phyloP scores from a whole-genome alignment of 2,113 vertebrate genomes.

The Lipophrys pholis region DNA sequence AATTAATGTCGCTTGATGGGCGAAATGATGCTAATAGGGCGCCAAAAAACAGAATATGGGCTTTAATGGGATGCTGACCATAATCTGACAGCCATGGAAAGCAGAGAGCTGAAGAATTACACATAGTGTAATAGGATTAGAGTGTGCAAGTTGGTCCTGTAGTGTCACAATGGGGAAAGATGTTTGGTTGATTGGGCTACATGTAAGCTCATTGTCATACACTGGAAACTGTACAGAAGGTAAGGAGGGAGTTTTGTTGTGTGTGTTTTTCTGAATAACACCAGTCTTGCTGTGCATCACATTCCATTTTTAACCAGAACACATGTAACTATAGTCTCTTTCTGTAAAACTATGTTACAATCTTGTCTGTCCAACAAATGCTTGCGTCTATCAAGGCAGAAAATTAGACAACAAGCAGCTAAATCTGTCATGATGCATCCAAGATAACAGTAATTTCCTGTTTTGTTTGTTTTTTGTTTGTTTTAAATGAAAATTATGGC shows the following conservation, averaged over 20 bases:
- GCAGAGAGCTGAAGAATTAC: constrained; percentile 24
- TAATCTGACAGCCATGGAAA: constrained; percentile 45
- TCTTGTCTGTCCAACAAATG: too few species aligned
- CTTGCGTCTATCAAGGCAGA: too few species aligned
- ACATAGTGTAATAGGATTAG: constrained; percentile 39
- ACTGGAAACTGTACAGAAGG: background rate
- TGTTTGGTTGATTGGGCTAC: constrained; percentile 27
- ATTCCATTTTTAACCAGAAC: too few species aligned
- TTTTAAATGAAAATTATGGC: too few species aligned
- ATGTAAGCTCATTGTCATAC: constrained; percentile 3
- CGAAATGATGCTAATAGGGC: constrained; percentile 88
- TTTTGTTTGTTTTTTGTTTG: too few species aligned
- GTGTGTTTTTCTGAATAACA: too few species aligned
- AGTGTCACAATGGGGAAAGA: constrained; percentile 9
- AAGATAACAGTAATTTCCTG: too few species aligned
- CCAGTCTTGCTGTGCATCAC: too few species aligned
- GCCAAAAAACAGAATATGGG: constrained; percentile 72
- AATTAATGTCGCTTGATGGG: constrained; percentile 88
- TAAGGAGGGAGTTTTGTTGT: background rate
- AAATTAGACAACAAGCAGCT: too few species aligned
- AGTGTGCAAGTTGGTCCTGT: constrained; percentile 21
- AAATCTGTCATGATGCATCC: too few species aligned
- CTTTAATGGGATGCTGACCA: constrained; percentile 55
- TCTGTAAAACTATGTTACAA: too few species aligned
- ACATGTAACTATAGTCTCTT: too few species aligned